These are phyloP conservation scores for Hylaea fasciaria DNA, from an alignment of 2,888 invertebrate species.

Conservation along the genomic window DNA sequence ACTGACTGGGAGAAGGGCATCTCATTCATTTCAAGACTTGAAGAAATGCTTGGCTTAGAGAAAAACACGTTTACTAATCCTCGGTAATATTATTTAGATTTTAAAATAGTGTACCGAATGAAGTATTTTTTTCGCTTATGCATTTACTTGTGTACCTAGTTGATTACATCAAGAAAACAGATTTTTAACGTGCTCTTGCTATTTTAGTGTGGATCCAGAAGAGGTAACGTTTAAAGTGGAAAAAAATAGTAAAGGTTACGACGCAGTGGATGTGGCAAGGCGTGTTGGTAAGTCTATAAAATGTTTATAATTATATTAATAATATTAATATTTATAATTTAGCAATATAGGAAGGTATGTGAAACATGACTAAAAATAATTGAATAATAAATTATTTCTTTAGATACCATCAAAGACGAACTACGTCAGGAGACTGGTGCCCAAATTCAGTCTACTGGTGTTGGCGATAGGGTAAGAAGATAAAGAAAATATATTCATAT, in stretches of 20 bases:
- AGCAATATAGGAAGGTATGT: too few relatives aligned
- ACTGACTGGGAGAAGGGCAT: constrained; percentile 89
- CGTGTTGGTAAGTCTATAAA: constrained; percentile 84
- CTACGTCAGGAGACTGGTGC: constrained; percentile 88
- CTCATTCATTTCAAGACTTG: constrained; percentile 88
- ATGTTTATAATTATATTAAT: background rate
- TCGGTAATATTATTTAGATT: constrained; percentile 73
- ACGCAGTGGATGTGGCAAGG: constrained; percentile 87
- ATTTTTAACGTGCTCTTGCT: constrained; percentile 24
- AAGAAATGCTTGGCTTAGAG: constrained; percentile 88
- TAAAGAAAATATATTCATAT: background rate
- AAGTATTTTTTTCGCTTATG: background rate
- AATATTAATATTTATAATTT: too few relatives aligned
- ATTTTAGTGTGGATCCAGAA: constrained; percentile 88
- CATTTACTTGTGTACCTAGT: background rate
- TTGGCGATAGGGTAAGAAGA: constrained; percentile 90
- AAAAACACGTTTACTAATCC: constrained; percentile 86
- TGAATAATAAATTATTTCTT: constrained; percentile 38
- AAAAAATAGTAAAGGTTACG: constrained; percentile 86
- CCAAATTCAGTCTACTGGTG: constrained; percentile 89
- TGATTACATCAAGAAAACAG: background rate
- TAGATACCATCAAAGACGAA: constrained; percentile 86
- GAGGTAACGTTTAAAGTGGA: constrained; percentile 92
- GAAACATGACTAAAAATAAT: background rate
- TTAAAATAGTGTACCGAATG: constrained; percentile 5